These are phyloP conservation scores for Paedocypris micromegethes DNA, from an alignment of 2,797 vertebrate genomes.

Conservation along the genomic window DNA sequence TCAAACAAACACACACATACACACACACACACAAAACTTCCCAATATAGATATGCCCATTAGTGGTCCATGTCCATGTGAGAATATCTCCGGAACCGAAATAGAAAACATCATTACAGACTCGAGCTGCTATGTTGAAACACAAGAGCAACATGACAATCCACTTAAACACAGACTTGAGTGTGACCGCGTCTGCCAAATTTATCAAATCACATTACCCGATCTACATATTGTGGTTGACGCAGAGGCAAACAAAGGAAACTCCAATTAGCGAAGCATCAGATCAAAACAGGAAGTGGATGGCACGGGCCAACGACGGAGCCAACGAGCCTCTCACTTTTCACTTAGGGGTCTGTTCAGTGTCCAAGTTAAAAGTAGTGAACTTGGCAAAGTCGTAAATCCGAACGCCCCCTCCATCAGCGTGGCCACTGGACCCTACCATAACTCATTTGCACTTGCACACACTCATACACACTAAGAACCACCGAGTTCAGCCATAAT, in stretches of 20 bases:
- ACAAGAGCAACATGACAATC: conserved; percentile 22
- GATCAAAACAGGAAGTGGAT: conserved; percentile 8
- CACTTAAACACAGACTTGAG: background rate
- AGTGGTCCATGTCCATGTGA: conserved; percentile 53
- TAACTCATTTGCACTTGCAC: conserved; percentile 45
- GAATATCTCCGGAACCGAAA: conserved; percentile 41
- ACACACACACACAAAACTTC: conserved; percentile 47
- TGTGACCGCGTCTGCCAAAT: too few species aligned
- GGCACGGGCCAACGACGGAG: background rate
- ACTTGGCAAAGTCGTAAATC: conserved; percentile 59
- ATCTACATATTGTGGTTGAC: too few species aligned
- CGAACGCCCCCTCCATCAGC: conserved; percentile 45
- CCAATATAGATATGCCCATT: conserved; percentile 62
- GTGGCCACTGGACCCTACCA: conserved; percentile 40
- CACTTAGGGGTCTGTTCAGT: conserved; percentile 63
- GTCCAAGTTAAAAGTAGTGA: conserved; percentile 66
- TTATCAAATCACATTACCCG: too few species aligned
- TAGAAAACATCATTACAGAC: conserved; percentile 40
- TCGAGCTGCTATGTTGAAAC: conserved; percentile 20
- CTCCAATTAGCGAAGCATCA: background rate
- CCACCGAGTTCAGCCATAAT: conserved; percentile 32
- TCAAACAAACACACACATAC: conserved; percentile 56
- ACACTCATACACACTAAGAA: conserved; percentile 33
- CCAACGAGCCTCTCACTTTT: conserved; percentile 19
- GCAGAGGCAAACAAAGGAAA: background rate